Evolutionary conservation across 2,113 vertebrate species (phyloP), one percentile per base, ranked within the genome.

Genomic region (Pteronura brasiliensis): DNA sequence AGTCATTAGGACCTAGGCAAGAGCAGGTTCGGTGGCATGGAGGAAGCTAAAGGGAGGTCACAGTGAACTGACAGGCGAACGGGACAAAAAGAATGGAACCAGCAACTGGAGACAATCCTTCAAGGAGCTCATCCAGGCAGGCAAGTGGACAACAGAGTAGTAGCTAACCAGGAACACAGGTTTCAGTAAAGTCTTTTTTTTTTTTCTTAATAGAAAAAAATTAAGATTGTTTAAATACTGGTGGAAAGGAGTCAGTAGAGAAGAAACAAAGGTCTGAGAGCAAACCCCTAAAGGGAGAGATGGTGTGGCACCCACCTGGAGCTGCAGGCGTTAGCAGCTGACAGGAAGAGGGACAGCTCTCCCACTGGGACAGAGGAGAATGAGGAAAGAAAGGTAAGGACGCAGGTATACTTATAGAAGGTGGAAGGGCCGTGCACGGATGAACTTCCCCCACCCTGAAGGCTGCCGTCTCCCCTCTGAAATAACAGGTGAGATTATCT

Each of bases 161-260:
- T 6, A 47, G 29, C 80, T 63, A 44, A 47, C 29, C 20, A 69
- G 57, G 47, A 89, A 74, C 39, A 39, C 1, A 4, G 49, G 42
- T 67, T 67, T 23, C 67, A 82, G 67, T 74, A 81, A 88, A 85
- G 42, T 57, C 49, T 44, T 44, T 52, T 21, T 18, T 31, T 18
- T 72, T 47, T 74, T 84, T 71, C 5, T 72, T 7, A 29, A 63
- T 13, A 95, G 97, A 57, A 93, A 79, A 90, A n/a, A 76, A 39
- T 7, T 39, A 93, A 88, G 59, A 47, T 86, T 94, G 69, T 90
- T 94, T 96, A 93, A 92, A 82, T 36, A 63, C 4, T 52, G 36
- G 42, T 96, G 76, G 67, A 72, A 87, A 95, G 49, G 17, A 67
- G 15, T 63, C 71, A 44, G 88, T 42, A 94, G 81, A 74, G 39